A percentile compares a stretch with the other conserved stretches of the same genome.
Evolutionary conservation across 1,140 invertebrate species (phyloP).

Genomic region (Drosophila prosaltans): DNA sequence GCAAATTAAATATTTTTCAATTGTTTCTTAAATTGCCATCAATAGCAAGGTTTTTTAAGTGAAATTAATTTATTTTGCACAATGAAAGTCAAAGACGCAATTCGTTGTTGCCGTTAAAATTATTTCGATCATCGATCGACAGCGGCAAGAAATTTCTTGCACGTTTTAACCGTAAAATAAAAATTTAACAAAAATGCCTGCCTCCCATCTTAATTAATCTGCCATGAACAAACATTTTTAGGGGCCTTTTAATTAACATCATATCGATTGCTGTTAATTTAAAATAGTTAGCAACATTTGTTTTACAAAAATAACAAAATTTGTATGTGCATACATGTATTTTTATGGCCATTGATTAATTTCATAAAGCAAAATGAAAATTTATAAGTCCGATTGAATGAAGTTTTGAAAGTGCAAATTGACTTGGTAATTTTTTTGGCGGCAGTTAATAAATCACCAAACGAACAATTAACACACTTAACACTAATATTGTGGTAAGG

Average conservation of each 20-base stretch:
- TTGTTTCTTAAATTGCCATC: slow-evolving; percentile 78
- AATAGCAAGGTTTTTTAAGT: slow-evolving; percentile 75
- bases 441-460: neutral
- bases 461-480: slow-evolving; percentile 16
- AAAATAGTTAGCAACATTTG: slow-evolving; percentile 54
- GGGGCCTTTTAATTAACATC: slow-evolving; percentile 53
- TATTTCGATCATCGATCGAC: slow-evolving; percentile 25
- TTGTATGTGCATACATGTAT: neutral
- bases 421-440: slow-evolving; percentile 1
- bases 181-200: slow-evolving; percentile 15
- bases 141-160: slow-evolving; percentile 22
- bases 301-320: slow-evolving; percentile 40
- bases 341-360: slow-evolving; percentile 56
- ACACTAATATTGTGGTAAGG: neutral
- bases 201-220: slow-evolving; percentile 35
- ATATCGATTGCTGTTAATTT: slow-evolving; percentile 49
- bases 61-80: slow-evolving; percentile 80
- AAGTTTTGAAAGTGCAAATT: slow-evolving; percentile 37
- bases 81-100: slow-evolving; percentile 74
- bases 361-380: slow-evolving; percentile 4
- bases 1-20: slow-evolving; percentile 71
- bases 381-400: slow-evolving; percentile 44
- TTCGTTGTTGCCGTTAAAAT: slow-evolving; percentile 50
- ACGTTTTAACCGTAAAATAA: slow-evolving; percentile 12
- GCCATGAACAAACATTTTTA: slow-evolving; percentile 46